Percentiles rank a stretch among this genome's conserved stretches.
Conservation (phyloP, 2,113 vertebrate genomes). For the Cryptotis parvus region DNA sequence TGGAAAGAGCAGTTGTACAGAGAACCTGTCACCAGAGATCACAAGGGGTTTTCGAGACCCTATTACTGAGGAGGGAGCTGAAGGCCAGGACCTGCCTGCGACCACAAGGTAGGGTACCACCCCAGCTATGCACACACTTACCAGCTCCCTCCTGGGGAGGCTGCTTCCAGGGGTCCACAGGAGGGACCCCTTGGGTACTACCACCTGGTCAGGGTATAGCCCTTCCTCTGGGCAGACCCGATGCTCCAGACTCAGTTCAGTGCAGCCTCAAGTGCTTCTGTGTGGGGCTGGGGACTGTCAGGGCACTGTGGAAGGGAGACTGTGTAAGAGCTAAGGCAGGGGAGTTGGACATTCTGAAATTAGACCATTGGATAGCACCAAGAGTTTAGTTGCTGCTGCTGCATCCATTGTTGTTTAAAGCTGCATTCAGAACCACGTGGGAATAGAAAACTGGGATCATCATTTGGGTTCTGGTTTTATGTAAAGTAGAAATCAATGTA, state of each 20-base stretch:
- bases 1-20: conserved; percentile 58
- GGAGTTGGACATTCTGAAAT: background rate
- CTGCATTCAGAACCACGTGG: too few species aligned
- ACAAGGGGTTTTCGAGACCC: background rate
- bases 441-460: too few species aligned
- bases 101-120: conserved; percentile 84
- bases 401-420: too few species aligned
- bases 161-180: background rate
- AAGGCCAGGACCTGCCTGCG: conserved; percentile 68
- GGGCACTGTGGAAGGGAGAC: too few species aligned
- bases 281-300: too few species aligned
- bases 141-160: background rate
- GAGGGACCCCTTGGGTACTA: background rate
- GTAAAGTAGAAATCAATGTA: too few species aligned
- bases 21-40: conserved; percentile 50
- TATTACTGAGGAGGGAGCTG: conserved; percentile 79
- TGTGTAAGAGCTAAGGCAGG: background rate
- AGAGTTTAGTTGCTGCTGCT: too few species aligned
- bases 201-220: rapidly evolving
- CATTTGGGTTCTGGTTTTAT: too few species aligned
- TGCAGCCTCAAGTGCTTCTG: too few species aligned
- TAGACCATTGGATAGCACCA: too few species aligned
- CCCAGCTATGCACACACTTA: background rate
- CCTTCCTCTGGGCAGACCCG: background rate
- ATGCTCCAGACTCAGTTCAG: too few species aligned